phyloP scores from a whole-genome alignment of 1,140 invertebrate species.

The Aphaenogaster floridana region DNA sequence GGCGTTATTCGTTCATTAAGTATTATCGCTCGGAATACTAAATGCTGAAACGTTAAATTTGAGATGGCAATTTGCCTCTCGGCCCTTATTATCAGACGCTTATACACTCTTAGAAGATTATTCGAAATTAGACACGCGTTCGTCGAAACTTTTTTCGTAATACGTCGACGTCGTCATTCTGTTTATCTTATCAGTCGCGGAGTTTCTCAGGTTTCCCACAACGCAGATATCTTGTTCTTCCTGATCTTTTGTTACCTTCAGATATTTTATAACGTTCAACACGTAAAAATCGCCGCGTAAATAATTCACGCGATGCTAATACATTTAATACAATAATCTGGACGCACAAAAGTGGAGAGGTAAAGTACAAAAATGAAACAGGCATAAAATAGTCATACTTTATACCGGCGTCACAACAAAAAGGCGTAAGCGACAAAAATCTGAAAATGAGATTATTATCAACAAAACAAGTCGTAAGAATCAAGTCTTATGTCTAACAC shows the following conservation, averaged over 20 bases:
- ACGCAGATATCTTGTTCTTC: not conserved
- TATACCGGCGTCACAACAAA: no score
- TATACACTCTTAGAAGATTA: not conserved
- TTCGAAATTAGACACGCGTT: not conserved
- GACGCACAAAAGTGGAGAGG: not conserved
- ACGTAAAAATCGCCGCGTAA: not conserved
- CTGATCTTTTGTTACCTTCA: not conserved
- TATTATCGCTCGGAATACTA: not conserved
- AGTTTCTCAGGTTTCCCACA: not conserved
- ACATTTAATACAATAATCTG: not conserved
- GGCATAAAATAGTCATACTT: not conserved
- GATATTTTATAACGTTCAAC: not conserved
- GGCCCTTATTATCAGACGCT: not conserved
- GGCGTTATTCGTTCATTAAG: not conserved
- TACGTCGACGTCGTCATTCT: not conserved
- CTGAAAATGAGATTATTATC: no score
- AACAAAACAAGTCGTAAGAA: no score
- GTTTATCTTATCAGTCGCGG: constrained; percentile 38
- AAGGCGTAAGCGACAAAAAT: no score
- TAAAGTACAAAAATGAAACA: not conserved
- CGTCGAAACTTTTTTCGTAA: not conserved
- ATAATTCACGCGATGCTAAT: not conserved
- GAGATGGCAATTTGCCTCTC: not conserved
- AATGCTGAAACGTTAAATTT: constrained; percentile 3
- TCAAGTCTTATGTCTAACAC: no score